These are phyloP conservation scores for Hedya salicella DNA, from an alignment of 2,888 invertebrate species.

Conservation along the genomic window DNA sequence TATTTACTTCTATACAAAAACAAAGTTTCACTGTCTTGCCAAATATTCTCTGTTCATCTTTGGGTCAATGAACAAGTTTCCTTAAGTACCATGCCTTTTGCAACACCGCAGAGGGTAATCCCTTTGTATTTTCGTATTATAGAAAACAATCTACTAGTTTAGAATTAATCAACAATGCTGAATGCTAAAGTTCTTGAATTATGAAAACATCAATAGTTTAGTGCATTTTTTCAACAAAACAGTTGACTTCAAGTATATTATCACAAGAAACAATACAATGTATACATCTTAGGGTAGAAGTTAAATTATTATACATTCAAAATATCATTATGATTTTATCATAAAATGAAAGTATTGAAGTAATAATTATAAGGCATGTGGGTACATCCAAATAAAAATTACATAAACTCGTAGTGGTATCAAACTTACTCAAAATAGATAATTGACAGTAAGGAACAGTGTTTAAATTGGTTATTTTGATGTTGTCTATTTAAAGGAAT, in stretches of 20 bases:
- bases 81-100: no score
- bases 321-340: neutral
- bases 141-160: no score
- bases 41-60: no score
- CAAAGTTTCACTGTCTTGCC: no score
- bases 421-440: neutral
- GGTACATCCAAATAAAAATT: constrained; percentile 4
- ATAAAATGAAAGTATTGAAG: neutral
- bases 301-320: neutral
- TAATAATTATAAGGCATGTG: neutral
- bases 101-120: no score
- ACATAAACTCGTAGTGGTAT: neutral
- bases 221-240: neutral
- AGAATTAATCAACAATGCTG: no score
- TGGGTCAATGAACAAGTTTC: no score
- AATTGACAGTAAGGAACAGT: constrained; percentile 2
- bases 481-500: neutral
- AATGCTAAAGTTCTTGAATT: no score
- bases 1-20: no score
- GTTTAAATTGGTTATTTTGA: constrained; percentile 3
- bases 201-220: neutral
- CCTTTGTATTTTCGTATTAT: no score
- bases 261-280: neutral
- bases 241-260: no score
- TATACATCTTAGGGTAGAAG: neutral